Conservation (phyloP, 2,113 vertebrate genomes). For the Dromaius novaehollandiae region DNA sequence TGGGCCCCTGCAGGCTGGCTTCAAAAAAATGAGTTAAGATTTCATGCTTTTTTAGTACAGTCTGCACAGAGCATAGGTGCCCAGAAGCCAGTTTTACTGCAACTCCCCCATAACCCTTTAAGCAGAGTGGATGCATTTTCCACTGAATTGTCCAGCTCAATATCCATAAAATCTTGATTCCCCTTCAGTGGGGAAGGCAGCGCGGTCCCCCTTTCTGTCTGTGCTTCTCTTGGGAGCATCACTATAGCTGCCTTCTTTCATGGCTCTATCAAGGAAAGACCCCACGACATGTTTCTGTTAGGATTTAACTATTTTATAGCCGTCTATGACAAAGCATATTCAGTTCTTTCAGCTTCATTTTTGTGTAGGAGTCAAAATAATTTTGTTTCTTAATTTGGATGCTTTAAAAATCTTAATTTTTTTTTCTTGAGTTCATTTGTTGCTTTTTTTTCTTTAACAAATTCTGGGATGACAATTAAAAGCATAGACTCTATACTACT, state of each 20-base stretch:
- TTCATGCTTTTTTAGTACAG: accelerated
- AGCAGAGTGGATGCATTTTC: accelerated
- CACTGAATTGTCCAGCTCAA: background rate
- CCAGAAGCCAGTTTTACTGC: background rate
- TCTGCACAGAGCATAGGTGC: background rate
- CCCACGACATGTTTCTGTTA: background rate
- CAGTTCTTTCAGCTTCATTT: background rate
- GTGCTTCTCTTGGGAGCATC: accelerated
- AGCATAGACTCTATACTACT: too few relatives aligned
- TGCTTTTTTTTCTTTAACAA: too few relatives aligned
- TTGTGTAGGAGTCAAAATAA: background rate
- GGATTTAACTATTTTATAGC: background rate
- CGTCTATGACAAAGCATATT: background rate
- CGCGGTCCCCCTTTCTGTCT: accelerated
- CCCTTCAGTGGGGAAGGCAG: accelerated
- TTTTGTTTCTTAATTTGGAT: background rate
- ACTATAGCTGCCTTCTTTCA: accelerated
- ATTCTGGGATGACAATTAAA: background rate
- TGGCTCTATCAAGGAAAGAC: background rate
- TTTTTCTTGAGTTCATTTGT: background rate
- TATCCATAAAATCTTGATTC: background rate
- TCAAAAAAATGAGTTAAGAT: too few relatives aligned
- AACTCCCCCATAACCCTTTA: too few relatives aligned
- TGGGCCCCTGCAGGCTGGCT: background rate
- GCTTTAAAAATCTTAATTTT: accelerated